Conservation (phyloP, 2,888 invertebrate genomes). For the Diadegma fenestrale region DNA sequence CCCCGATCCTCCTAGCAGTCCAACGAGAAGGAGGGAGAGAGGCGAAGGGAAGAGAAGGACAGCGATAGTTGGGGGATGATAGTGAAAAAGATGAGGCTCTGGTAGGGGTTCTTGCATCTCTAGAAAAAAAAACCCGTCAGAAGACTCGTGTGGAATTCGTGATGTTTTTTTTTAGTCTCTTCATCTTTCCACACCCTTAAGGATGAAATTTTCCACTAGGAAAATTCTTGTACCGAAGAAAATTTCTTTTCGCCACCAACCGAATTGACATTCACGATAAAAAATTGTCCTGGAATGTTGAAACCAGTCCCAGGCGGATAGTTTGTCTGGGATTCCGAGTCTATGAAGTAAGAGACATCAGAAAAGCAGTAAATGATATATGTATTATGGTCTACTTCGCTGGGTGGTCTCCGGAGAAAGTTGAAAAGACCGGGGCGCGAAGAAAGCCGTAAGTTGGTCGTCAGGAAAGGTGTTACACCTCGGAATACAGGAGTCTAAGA, state of each 20-base stretch:
- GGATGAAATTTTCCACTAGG: not conserved
- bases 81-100: constrained; percentile 56
- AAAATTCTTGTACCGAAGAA: not conserved
- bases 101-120: constrained; percentile 23
- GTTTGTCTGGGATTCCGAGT: constrained; percentile 26
- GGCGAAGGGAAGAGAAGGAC: constrained; percentile 2
- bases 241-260: constrained; percentile 1
- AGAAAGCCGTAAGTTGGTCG: constrained; percentile 34
- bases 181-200: constrained; percentile 35
- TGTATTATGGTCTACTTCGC: constrained; percentile 47
- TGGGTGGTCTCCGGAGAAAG: constrained; percentile 54
- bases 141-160: constrained; percentile 12
- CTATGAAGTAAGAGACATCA: constrained; percentile 13
- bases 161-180: constrained; percentile 33
- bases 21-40: constrained; percentile 63
- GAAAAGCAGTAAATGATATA: constrained; percentile 41
- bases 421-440: constrained; percentile 41
- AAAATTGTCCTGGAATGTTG: constrained; percentile 31
- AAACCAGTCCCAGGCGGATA: constrained; percentile 37
- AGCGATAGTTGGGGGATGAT: constrained; percentile 17
- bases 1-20: constrained; percentile 48
- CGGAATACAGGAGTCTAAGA: constrained; percentile 58
- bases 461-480: constrained; percentile 58
- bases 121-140: constrained; percentile 9
- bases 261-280: constrained; percentile 56